Percentiles rank a stretch among this genome's conserved stretches.
phyloP scores from a whole-genome alignment of 2,888 invertebrate species.

The Drosophila aldrichi region DNA sequence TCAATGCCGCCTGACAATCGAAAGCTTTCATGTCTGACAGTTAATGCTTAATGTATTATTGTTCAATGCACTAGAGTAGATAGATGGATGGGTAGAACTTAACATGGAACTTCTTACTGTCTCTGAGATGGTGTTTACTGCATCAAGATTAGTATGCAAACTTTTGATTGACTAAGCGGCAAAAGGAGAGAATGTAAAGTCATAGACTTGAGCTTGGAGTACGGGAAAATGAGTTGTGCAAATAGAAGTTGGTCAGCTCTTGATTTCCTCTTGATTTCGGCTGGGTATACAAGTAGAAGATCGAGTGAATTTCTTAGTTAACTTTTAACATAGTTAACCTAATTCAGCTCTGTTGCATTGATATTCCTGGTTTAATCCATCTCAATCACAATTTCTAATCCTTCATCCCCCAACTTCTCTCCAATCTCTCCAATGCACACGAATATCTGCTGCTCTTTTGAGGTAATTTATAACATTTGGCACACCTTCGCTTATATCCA shows the following conservation, averaged over 20 bases:
- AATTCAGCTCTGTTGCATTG: background rate
- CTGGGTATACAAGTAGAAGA: background rate
- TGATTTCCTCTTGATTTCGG: background rate
- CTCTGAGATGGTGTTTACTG: background rate
- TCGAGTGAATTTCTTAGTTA: too few relatives aligned
- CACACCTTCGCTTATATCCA: slow-evolving; percentile 23
- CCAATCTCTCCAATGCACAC: background rate
- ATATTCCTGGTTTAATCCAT: background rate
- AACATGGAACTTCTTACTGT: background rate
- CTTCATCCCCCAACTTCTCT: background rate
- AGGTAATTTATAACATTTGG: slow-evolving; percentile 59
- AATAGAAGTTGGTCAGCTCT: background rate
- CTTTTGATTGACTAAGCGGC: background rate
- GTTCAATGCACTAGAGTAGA: background rate
- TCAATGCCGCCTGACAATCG: slow-evolving; percentile 44
- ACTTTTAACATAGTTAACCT: too few relatives aligned
- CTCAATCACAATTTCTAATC: too few relatives aligned
- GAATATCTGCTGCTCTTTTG: slow-evolving; percentile 1
- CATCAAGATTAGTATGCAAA: background rate
- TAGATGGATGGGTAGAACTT: fast-evolving
- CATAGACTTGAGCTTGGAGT: background rate
- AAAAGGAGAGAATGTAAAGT: background rate
- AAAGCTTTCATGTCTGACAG: slow-evolving; percentile 18
- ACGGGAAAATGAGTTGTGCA: background rate
- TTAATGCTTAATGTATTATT: slow-evolving; percentile 1